phyloP scores from a whole-genome alignment of 2,888 invertebrate genomes.

The Eustalomyia histrio region DNA sequence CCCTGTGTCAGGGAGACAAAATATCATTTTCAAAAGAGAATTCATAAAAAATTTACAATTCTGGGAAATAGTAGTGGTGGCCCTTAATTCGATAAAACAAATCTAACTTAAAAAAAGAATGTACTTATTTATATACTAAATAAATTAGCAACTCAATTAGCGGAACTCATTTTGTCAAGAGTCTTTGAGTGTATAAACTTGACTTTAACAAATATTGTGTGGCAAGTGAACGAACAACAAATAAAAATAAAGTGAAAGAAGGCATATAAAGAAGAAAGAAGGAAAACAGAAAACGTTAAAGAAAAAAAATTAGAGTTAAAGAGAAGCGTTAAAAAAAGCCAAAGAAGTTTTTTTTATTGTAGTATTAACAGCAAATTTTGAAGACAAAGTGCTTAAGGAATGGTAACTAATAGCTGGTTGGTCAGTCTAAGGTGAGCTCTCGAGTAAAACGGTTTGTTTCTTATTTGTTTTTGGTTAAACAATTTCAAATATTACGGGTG shows the following conservation, averaged over 20 bases:
- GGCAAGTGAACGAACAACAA: slow-evolving; percentile 58
- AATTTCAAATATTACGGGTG: slow-evolving; percentile 30
- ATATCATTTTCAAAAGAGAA: too few relatives aligned
- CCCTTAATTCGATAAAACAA: too few relatives aligned
- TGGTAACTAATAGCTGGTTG: slow-evolving; percentile 75
- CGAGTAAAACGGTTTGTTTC: slow-evolving; percentile 76
- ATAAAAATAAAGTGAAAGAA: slow-evolving; percentile 50
- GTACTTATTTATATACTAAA: too few relatives aligned
- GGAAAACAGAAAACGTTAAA: slow-evolving; percentile 51
- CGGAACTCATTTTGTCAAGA: slow-evolving; percentile 25
- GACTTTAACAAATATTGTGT: slow-evolving; percentile 48
- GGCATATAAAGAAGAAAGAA: slow-evolving; percentile 49
- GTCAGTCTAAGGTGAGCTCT: slow-evolving; percentile 78
- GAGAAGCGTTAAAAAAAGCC: slow-evolving; percentile 54
- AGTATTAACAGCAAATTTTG: slow-evolving; percentile 33
- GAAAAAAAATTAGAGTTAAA: slow-evolving; percentile 48
- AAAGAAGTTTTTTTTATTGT: slow-evolving; percentile 54
- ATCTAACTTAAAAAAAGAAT: too few relatives aligned
- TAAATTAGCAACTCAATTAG: too few relatives aligned
- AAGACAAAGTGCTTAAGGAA: slow-evolving; percentile 76
- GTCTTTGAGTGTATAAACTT: slow-evolving; percentile 35
- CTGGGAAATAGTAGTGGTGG: too few relatives aligned
- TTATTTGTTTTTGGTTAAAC: slow-evolving; percentile 29
- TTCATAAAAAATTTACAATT: too few relatives aligned
- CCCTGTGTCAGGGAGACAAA: too few relatives aligned